A percentile compares a stretch with the other conserved stretches of the same genome.
phyloP scores from a whole-genome alignment of 2,888 invertebrate genomes.

The Pheosia tremula region DNA sequence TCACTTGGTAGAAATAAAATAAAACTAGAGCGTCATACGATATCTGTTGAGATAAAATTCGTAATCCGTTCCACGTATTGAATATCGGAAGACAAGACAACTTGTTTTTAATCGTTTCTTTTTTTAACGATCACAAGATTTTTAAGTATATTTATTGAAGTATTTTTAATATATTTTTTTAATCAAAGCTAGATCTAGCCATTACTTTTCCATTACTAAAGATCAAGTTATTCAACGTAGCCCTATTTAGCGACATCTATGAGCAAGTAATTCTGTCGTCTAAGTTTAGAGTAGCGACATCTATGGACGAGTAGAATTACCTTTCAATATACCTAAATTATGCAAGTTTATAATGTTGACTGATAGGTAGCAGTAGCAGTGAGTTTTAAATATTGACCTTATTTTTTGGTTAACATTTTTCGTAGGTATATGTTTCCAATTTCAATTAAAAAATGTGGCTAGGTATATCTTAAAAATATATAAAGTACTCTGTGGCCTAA shows the following conservation, averaged over 20 bases:
- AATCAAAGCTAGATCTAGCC: no score
- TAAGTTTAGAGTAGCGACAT: neutral
- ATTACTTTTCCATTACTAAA: neutral
- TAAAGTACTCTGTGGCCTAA: no score
- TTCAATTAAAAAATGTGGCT: no score
- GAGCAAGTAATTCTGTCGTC: neutral
- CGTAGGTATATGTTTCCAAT: no score
- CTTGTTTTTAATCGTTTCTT: conserved; percentile 24
- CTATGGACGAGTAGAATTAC: neutral
- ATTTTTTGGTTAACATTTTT: no score
- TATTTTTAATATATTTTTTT: no score
- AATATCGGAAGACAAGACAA: conserved; percentile 44
- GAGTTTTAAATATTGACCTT: no score
- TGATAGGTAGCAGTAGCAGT: neutral
- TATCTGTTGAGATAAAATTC: conserved; percentile 52
- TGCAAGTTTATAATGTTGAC: neutral
- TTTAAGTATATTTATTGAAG: no score
- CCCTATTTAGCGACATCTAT: neutral
- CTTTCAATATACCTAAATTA: neutral
- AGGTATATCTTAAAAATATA: no score
- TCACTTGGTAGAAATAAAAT: conserved; percentile 45
- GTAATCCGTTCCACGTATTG: conserved; percentile 60
- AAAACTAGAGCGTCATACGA: conserved; percentile 53
- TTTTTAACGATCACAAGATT: conserved; percentile 22
- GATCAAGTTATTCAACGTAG: neutral